Conservation (phyloP, 2,797 vertebrate species). For the Pipistrellus kuhlii region DNA sequence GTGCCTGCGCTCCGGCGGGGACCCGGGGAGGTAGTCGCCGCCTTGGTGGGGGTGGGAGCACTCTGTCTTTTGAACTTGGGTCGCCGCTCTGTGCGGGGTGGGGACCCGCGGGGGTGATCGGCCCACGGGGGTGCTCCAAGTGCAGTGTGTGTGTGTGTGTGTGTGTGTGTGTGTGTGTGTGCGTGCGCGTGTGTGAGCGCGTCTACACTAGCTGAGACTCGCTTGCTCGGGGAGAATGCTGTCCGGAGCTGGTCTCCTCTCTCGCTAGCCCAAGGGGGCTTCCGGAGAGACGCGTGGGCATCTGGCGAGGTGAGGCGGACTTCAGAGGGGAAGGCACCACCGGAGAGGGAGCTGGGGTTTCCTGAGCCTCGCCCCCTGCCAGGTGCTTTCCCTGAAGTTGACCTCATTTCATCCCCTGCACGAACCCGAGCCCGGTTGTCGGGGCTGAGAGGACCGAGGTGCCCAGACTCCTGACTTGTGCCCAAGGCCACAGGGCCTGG, state of each 20-base stretch:
- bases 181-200: too few species aligned
- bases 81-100: background rate
- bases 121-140: background rate
- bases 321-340: background rate
- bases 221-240: background rate
- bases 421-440: background rate
- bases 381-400: background rate
- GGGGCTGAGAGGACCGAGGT: background rate
- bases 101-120: background rate
- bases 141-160: too few species aligned
- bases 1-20: background rate
- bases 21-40: background rate
- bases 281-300: background rate
- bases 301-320: background rate
- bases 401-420: background rate
- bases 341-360: background rate
- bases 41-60: background rate
- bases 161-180: too few species aligned
- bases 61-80: background rate
- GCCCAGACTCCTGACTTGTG: background rate
- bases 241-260: background rate
- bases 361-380: background rate
- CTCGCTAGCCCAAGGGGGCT: background rate
- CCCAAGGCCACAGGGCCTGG: background rate
- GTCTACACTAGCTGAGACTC: slow-evolving; percentile 20